phyloP scores from a whole-genome alignment of 2,113 vertebrate species.

The Columba janthina region DNA sequence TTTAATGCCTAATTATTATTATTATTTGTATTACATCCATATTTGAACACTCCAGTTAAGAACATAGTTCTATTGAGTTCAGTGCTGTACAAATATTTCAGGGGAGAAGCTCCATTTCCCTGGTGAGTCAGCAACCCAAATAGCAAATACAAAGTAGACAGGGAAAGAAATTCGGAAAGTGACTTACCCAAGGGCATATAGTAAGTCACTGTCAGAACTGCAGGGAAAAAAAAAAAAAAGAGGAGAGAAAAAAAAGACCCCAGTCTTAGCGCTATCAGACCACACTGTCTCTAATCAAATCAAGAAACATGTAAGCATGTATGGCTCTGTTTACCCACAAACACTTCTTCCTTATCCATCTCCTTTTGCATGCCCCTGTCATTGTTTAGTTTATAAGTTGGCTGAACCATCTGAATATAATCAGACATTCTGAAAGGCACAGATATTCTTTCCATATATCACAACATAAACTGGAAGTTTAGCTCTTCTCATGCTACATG shows the following conservation, averaged over 20 bases:
- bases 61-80: conserved; percentile 1
- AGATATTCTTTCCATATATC: not conserved
- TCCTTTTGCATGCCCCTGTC: not conserved
- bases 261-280: not conserved
- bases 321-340: not conserved
- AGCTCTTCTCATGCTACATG: not conserved
- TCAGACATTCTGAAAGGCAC: not conserved
- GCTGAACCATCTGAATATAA: not conserved
- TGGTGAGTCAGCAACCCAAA: not conserved
- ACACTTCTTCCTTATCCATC: not conserved
- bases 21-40: conserved; percentile 8
- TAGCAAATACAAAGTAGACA: not conserved
- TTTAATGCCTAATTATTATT: conserved; percentile 36
- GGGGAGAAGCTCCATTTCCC: not conserved
- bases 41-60: conserved; percentile 31
- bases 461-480: not conserved
- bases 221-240: not conserved
- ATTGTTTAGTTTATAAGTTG: not conserved
- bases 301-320: not conserved
- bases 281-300: not conserved
- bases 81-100: not conserved
- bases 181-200: not conserved
- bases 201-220: not conserved
- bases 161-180: not conserved
- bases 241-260: not conserved